A percentile compares a stretch with the other conserved stretches of the same genome.
These are phyloP conservation scores for Acipenser transmontanus DNA, from an alignment of 2,797 vertebrate genomes.

Conservation along the genomic window DNA sequence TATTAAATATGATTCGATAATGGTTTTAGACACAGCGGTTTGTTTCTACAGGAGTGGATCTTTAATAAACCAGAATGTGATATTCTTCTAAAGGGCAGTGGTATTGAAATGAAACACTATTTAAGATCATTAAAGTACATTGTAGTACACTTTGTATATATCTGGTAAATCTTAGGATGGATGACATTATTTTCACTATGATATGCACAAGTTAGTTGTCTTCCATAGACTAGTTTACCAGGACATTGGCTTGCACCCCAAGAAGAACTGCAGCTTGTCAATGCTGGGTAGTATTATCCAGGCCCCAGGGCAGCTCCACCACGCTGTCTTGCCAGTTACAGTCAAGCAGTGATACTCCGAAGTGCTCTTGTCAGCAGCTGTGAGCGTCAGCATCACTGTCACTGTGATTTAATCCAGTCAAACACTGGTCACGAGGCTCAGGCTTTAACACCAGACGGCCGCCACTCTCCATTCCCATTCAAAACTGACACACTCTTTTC, in stretches of 20 bases:
- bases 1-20: no score
- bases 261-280: neutral
- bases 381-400: constrained; percentile 14
- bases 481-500: constrained; percentile 2
- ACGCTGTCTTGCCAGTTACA: neutral
- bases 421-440: neutral
- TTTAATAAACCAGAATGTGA: no score
- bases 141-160: no score
- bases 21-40: no score
- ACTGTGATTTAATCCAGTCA: constrained; percentile 20
- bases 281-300: no score
- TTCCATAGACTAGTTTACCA: neutral
- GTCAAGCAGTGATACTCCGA: constrained; percentile 19
- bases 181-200: neutral
- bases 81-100: no score
- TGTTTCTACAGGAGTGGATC: no score
- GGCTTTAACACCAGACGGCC: neutral
- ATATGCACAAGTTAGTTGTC: neutral
- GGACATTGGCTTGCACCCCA: neutral
- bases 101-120: no score
- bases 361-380: constrained; percentile 18
- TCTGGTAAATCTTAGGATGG: no score
- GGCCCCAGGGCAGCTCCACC: neutral
- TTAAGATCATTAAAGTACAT: no score
- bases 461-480: neutral